A percentile compares a stretch with the other conserved stretches of the same genome.
phyloP scores from a whole-genome alignment of 2,797 vertebrate species.

The Calcarius lapponicus region DNA sequence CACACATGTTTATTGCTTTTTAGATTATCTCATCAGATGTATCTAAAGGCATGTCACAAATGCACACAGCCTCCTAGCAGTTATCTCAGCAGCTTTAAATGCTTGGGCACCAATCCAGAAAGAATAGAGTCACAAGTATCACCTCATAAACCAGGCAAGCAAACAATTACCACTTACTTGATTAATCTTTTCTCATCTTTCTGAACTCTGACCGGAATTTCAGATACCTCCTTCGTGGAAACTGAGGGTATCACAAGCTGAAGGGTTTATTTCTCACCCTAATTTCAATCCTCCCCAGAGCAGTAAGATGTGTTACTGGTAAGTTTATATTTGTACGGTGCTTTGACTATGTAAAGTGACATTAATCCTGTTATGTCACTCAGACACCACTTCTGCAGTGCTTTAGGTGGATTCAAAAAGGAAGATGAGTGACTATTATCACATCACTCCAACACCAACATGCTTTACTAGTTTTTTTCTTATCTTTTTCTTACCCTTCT shows the following conservation, averaged over 20 bases:
- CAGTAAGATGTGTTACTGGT: neutral
- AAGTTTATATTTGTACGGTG: neutral
- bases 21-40: neutral
- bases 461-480: neutral
- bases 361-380: neutral
- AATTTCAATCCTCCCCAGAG: neutral
- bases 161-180: neutral
- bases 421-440: neutral
- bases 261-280: neutral
- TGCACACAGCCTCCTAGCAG: neutral
- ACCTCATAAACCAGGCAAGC: neutral
- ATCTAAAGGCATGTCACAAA: neutral
- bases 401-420: neutral
- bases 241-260: neutral
- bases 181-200: neutral
- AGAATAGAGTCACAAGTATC: neutral
- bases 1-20: neutral
- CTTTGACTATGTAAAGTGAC: neutral
- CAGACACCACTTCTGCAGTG: neutral
- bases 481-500: neutral
- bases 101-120: neutral
- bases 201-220: neutral
- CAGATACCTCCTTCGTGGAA: neutral
- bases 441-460: neutral
- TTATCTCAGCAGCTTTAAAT: neutral